A percentile compares a stretch with the other conserved stretches of the same genome.
These are phyloP conservation scores for Vidua chalybeata DNA, from an alignment of 2,113 vertebrate genomes.

Conservation along the genomic window DNA sequence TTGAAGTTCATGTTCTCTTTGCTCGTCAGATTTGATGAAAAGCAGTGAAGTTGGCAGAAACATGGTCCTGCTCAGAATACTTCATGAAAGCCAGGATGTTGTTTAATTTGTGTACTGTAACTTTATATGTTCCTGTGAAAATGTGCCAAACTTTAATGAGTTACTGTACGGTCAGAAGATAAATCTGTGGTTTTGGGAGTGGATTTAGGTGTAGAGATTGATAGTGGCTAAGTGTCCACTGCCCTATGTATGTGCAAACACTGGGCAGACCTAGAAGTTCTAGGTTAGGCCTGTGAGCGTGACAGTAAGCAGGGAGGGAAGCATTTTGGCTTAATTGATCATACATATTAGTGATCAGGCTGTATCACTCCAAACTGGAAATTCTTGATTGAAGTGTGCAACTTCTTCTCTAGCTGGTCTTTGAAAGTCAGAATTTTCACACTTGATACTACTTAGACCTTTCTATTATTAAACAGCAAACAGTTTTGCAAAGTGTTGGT, in stretches of 20 bases:
- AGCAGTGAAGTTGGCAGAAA: slow-evolving; percentile 48
- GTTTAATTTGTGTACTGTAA: slow-evolving; percentile 27
- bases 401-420: neutral
- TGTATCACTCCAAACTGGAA: neutral
- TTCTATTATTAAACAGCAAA: neutral
- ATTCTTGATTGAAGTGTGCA: neutral
- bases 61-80: neutral
- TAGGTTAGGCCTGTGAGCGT: neutral
- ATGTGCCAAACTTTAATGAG: slow-evolving; percentile 4
- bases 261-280: neutral
- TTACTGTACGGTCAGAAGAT: neutral
- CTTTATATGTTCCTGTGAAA: neutral
- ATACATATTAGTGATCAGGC: neutral
- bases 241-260: neutral
- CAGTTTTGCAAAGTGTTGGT: neutral
- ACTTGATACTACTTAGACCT: neutral
- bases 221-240: neutral
- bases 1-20: neutral
- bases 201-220: neutral
- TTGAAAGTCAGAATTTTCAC: neutral
- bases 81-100: slow-evolving; percentile 4
- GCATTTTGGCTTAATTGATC: neutral
- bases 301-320: neutral
- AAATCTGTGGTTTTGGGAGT: neutral
- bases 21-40: slow-evolving; percentile 38